Evolutionary conservation across 2,113 vertebrate genomes (phyloP), one percentile per base, ranked within the genome.

Genomic region (Perccottus glenii): DNA sequence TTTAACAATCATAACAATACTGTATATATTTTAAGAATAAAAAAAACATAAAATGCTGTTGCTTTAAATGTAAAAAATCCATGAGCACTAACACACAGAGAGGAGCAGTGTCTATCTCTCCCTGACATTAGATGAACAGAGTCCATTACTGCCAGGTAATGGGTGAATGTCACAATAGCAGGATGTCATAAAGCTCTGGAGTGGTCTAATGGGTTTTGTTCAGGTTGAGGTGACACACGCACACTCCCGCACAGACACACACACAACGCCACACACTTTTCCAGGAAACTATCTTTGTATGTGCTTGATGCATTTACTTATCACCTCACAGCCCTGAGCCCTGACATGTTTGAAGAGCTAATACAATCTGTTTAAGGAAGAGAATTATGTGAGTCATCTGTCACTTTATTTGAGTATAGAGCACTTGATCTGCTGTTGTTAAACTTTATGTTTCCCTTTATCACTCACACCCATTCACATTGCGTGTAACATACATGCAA

Each of bases 71-170:
- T 27, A 48, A 64, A 15, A 58, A 60, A 71, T 11, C 44, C 46
- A 35, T 5, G 56, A 14, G 14, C 40, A 56, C 70, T 60, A 43
- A 61, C 60, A 74, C 77, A 62, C 63, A 67, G 27, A 77, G 46
- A 19, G 44, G 57, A 52, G 53, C 14, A 67, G 67, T 38, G 69
- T 72, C 58, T 83, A 67, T 83, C 81, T 58, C 36, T 56, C 65
- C 50, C 72, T 83, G 73, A 78, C 82, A 89, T 88, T 81, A 88
- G 81, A 74, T 52, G 62, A 78, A 75, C 81, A 85, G 78, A 88
- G 75, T 88, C 88, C 87, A 91, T 91, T 91, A 91, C 89, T 88
- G 83, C 83, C 85, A 89, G 84, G 88, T 91, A 87, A 90, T 89
- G 82, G 84, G 52, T 84, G 81, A 90, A 90, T 88, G 88, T 90